These are phyloP conservation scores for Dissostichus mawsoni DNA, from an alignment of 2,113 vertebrate species.

Conservation along the genomic window DNA sequence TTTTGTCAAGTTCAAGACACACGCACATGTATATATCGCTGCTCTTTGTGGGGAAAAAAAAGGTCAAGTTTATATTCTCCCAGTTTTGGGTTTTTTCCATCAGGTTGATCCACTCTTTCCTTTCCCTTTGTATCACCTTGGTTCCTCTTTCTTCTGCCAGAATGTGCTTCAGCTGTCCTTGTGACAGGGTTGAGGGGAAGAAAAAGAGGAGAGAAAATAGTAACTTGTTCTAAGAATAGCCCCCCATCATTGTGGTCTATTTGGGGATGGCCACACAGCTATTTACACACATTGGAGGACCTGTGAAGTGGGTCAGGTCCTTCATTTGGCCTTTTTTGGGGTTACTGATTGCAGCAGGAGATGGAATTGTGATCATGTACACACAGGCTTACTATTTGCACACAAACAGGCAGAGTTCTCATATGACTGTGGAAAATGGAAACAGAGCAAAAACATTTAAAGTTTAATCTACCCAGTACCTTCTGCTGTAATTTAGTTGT, in stretches of 20 bases:
- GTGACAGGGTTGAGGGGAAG: slow-evolving; percentile 29
- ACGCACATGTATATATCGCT: neutral
- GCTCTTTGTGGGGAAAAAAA: too few relatives aligned
- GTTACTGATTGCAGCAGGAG: slow-evolving; percentile 62
- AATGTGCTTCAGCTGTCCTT: slow-evolving; percentile 46
- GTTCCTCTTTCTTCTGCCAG: slow-evolving; percentile 2
- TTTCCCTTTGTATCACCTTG: neutral
- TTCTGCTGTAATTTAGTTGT: neutral
- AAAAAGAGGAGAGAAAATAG: slow-evolving; percentile 50
- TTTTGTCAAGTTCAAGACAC: neutral
- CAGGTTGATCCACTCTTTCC: neutral
- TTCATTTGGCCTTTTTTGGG: slow-evolving; percentile 39
- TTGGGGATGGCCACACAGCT: slow-evolving; percentile 30
- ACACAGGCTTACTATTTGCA: neutral
- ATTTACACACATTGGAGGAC: slow-evolving; percentile 58
- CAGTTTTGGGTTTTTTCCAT: too few relatives aligned
- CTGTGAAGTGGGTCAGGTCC: slow-evolving; percentile 57
- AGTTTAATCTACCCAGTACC: neutral
- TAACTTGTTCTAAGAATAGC: slow-evolving; percentile 65
- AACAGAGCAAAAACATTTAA: neutral
- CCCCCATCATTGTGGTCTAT: slow-evolving; percentile 37
- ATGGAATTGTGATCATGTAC: slow-evolving; percentile 27
- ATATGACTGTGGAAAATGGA: neutral
- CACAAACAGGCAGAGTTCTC: neutral
- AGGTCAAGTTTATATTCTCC: too few relatives aligned